phyloP scores from a whole-genome alignment of 1,140 invertebrate species.

The Uloborus diversus region DNA sequence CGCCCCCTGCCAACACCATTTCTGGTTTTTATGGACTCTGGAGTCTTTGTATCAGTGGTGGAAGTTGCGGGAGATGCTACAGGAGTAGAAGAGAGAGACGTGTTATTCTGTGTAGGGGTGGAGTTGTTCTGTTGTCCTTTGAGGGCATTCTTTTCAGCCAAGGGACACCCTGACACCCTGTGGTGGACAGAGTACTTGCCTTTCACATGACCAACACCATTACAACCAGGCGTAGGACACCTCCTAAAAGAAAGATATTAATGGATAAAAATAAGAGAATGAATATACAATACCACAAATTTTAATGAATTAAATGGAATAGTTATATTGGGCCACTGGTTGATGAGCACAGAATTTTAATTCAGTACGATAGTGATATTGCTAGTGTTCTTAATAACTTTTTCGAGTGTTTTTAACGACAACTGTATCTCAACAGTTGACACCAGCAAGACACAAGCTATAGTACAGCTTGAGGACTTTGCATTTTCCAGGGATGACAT shows the following conservation, averaged over 20 bases:
- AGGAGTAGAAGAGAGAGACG: not conserved
- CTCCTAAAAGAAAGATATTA: constrained; percentile 25
- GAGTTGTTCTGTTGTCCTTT: constrained; percentile 7
- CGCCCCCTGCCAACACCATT: constrained; percentile 33
- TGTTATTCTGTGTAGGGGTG: not conserved
- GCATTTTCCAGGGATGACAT: too few species aligned
- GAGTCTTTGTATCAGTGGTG: constrained; percentile 3
- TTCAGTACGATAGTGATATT: too few species aligned
- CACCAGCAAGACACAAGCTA: too few species aligned
- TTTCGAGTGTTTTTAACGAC: too few species aligned
- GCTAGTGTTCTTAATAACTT: too few species aligned
- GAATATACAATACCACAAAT: too few species aligned
- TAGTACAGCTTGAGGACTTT: too few species aligned
- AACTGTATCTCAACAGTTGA: too few species aligned
- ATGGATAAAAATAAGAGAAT: not conserved
- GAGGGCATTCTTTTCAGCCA: constrained; percentile 55
- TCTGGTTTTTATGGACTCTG: constrained; percentile 9
- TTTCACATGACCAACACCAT: constrained; percentile 67
- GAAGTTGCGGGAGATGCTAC: not conserved
- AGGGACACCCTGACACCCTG: constrained; percentile 60
- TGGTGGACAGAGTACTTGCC: constrained; percentile 67
- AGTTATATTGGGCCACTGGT: too few species aligned
- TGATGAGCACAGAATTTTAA: too few species aligned
- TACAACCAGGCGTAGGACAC: constrained; percentile 67
- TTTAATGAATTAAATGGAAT: too few species aligned